Conservation (phyloP, 1,140 invertebrate species). For the Yoshiicerus persimilis region DNA sequence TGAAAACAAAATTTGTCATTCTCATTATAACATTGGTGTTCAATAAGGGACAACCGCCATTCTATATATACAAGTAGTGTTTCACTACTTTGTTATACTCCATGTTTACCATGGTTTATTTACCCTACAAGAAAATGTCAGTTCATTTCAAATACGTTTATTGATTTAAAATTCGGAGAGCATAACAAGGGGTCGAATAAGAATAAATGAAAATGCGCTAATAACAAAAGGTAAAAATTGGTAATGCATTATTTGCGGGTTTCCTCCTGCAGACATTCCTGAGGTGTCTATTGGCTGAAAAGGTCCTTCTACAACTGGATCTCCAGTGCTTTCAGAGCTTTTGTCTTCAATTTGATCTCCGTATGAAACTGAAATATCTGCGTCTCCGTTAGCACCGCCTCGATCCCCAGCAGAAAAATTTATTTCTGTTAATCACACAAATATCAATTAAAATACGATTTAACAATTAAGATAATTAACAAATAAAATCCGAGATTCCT, state of each 20-base stretch:
- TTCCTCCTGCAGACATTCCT: not conserved
- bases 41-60: no score
- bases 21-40: no score
- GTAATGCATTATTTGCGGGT: not conserved
- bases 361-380: not conserved
- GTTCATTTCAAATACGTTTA: no score
- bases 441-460: not conserved
- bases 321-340: not conserved
- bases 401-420: slow-evolving; percentile 14
- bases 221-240: not conserved
- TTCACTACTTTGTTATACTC: no score
- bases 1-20: no score
- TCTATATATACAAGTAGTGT: no score
- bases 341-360: not conserved
- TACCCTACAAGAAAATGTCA: no score
- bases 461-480: no score
- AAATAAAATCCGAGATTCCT: no score
- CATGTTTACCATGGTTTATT: no score
- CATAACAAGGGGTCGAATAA: no score
- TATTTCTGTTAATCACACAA: slow-evolving; percentile 29
- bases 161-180: not conserved
- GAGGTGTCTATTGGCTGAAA: slow-evolving; percentile 17
- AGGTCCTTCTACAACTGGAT: slow-evolving; percentile 24
- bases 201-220: not conserved
- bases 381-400: not conserved